Base-by-base conservation (phyloP, 1,140 invertebrate species). In the Drosophila ananassae region DNA sequence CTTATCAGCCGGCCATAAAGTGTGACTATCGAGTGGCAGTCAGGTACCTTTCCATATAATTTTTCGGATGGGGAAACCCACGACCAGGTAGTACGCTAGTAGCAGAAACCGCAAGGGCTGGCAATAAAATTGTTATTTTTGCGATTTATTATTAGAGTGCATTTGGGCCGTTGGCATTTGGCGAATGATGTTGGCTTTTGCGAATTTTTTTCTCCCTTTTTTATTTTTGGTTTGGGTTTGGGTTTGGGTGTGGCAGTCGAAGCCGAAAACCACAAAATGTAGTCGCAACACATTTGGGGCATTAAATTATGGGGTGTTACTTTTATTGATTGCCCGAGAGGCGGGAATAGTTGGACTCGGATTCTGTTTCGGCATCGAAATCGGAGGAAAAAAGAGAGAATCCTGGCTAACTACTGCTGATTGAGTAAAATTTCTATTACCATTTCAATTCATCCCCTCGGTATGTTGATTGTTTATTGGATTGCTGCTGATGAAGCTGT, bases 141-240 rank as follows among this genome's bases (percentile, higher is more conserved):
- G 82, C 82, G 79, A 87, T 87, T 87, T 87, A 87, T 84, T 84
- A 84, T 87, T 87, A 89, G 82, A 87, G 82, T 87, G 83, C 82
- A 87, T 87, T 89, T 87, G 82, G 82, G 82, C 69, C 67, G 73
- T 74, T 50, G 64, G 66, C 64, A 63, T 32, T 30, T 56, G 50
- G 63, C 30, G 48, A 68, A 46, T 66, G 64, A 28, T 34, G 44
- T 24, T 56, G 66, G 63, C 50, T 67, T 69, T 69, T 46, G 50
- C 41, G 41, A 8, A 13, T 44, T 48, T 22, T 68, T 69, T 56
- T 63, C 50, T 64, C 44, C 63, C 59, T 53, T 52, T 47, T 47
- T 22, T 53, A n/a, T 32, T 32, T 51, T 2, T 22, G 48, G 22
- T 28, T 13, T 34, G 25, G 25, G 25, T 28, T 5, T 28, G 25